phyloP scores from a whole-genome alignment of 2,113 vertebrate genomes.

The Mastomys natalensis region DNA sequence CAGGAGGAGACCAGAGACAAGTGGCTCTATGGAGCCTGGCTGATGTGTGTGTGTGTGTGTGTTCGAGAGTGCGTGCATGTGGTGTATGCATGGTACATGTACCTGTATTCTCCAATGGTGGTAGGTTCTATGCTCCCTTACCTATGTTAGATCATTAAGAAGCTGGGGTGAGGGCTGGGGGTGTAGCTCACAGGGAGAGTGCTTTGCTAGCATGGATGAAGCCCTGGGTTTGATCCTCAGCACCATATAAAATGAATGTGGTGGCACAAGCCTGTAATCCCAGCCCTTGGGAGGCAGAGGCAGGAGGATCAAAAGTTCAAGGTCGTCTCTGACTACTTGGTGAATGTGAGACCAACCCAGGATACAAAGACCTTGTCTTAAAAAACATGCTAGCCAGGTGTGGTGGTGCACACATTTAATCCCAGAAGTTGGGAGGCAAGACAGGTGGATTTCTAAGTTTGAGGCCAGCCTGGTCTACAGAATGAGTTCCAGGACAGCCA shows the following conservation, averaged over 20 bases:
- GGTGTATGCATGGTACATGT: rapidly evolving
- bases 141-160: not conserved
- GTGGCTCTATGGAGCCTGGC: not conserved
- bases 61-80: no score
- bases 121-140: not conserved
- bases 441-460: not conserved
- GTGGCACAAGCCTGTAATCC: not conserved
- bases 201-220: not conserved
- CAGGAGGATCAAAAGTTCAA: not conserved
- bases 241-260: no score
- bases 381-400: not conserved
- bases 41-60: not conserved
- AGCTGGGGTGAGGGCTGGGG: not conserved
- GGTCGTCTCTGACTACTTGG: not conserved
- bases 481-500: not conserved
- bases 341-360: not conserved
- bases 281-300: not conserved
- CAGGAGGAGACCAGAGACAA: not conserved
- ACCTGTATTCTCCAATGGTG: not conserved
- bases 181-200: not conserved
- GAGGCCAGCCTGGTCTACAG: not conserved
- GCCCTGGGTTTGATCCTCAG: not conserved
- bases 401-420: not conserved
- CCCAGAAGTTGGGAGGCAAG: not conserved
- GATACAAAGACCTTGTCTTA: not conserved